Evolutionary conservation across 2,797 vertebrate genomes (phyloP).

Genomic region (Anguilla pacifica): DNA sequence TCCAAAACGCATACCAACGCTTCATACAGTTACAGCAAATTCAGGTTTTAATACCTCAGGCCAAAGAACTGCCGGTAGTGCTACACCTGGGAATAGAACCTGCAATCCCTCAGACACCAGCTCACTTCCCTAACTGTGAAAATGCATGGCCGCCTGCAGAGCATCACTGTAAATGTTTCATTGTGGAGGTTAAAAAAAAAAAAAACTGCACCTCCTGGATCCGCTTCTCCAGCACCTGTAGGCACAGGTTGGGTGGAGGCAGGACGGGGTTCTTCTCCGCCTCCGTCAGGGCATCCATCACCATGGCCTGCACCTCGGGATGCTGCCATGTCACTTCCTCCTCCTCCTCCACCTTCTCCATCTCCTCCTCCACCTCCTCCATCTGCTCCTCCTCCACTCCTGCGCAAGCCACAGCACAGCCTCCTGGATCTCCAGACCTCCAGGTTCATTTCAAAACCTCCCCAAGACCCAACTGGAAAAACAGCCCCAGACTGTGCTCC

Average conservation of each 20-base stretch:
- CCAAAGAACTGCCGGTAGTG: neutral
- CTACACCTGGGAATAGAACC: neutral
- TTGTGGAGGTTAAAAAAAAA: no score
- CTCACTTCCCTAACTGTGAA: neutral
- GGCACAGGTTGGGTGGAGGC: constrained; percentile 61
- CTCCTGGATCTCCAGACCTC: neutral
- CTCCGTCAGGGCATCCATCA: constrained; percentile 67
- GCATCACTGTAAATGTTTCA: constrained; percentile 1
- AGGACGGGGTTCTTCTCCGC: constrained; percentile 53
- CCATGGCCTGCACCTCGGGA: constrained; percentile 76
- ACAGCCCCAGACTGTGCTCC: neutral
- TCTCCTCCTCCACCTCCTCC: no score
- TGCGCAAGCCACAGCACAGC: constrained; percentile 19
- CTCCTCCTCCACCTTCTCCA: neutral
- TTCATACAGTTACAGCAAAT: no score
- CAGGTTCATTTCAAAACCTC: neutral
- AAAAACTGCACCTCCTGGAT: constrained; percentile 73
- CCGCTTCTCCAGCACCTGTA: constrained; percentile 67
- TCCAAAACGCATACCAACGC: no score
- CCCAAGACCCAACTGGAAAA: neutral
- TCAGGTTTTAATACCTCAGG: no score
- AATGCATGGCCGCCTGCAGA: neutral
- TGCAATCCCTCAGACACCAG: neutral
- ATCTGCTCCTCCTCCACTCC: constrained; percentile 42
- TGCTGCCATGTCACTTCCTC: constrained; percentile 76